A percentile compares a stretch with the other conserved stretches of the same genome.
Evolutionary conservation across 2,888 invertebrate species (phyloP).

Genomic region (Sericinus montela): DNA sequence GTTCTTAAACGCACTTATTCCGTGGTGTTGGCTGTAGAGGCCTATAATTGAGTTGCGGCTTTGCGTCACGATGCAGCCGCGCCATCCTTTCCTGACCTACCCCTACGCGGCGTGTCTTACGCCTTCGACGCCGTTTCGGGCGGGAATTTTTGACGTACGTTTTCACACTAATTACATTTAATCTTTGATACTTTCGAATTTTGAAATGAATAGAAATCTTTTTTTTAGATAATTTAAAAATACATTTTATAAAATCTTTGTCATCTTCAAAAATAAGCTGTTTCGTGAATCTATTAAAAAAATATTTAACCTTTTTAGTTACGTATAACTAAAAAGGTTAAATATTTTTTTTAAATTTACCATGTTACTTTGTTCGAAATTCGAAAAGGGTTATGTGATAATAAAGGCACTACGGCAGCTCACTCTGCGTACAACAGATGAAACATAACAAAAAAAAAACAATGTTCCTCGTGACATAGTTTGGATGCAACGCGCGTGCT

Average conservation of each 20-base stretch:
- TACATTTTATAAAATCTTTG: no score
- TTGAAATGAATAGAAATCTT: no score
- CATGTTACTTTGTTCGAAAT: background rate
- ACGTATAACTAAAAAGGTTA: no score
- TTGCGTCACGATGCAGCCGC: slow-evolving; percentile 8
- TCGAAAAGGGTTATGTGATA: background rate
- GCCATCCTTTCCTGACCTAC: slow-evolving; percentile 20
- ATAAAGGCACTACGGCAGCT: slow-evolving; percentile 20
- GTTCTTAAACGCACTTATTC: background rate
- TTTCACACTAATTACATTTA: background rate
- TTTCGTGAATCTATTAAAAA: no score
- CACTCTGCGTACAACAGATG: slow-evolving; percentile 11
- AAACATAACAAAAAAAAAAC: slow-evolving; percentile 22
- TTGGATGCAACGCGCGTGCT: slow-evolving; percentile 69
- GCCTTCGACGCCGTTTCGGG: background rate
- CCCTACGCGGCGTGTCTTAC: slow-evolving; percentile 12
- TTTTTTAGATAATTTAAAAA: no score
- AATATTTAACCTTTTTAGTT: no score
- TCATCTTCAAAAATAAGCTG: no score
- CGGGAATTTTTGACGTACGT: background rate
- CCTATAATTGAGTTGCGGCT: slow-evolving; percentile 3
- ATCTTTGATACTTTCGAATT: no score
- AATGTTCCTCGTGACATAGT: slow-evolving; percentile 54
- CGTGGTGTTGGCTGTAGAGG: background rate
- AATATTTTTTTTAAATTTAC: background rate